phyloP scores from a whole-genome alignment of 1,140 invertebrate species.

The Pseudomyrmex sp. region DNA sequence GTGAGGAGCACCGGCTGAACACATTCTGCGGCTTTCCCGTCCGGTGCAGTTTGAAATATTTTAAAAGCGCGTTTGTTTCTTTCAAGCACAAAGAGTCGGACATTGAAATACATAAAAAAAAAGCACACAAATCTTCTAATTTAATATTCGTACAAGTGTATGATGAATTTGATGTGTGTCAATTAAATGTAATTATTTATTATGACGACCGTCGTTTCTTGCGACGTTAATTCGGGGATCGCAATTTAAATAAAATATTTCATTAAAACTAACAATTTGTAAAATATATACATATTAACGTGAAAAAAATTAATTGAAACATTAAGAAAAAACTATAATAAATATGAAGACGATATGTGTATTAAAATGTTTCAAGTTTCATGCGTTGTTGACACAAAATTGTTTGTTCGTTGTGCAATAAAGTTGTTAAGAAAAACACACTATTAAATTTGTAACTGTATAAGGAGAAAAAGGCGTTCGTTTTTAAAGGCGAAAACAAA shows the following conservation, averaged over 20 bases:
- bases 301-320: no score
- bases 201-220: slow-evolving; percentile 3
- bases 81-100: background rate
- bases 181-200: background rate
- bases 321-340: background rate
- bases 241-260: background rate
- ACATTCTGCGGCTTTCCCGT: background rate
- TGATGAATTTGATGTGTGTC: slow-evolving; percentile 9
- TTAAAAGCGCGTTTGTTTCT: background rate
- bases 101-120: no score
- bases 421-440: no score
- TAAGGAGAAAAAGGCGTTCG: no score
- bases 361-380: slow-evolving; percentile 14
- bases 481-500: no score
- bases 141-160: slow-evolving; percentile 18
- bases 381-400: slow-evolving; percentile 19
- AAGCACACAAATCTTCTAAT: background rate
- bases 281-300: no score
- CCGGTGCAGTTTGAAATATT: background rate
- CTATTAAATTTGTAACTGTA: no score
- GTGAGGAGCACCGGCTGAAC: background rate
- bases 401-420: background rate
- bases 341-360: background rate
- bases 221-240: background rate
- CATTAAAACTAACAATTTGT: no score